phyloP scores from a whole-genome alignment of 2,797 vertebrate species.

The Diglossa cyanea region DNA sequence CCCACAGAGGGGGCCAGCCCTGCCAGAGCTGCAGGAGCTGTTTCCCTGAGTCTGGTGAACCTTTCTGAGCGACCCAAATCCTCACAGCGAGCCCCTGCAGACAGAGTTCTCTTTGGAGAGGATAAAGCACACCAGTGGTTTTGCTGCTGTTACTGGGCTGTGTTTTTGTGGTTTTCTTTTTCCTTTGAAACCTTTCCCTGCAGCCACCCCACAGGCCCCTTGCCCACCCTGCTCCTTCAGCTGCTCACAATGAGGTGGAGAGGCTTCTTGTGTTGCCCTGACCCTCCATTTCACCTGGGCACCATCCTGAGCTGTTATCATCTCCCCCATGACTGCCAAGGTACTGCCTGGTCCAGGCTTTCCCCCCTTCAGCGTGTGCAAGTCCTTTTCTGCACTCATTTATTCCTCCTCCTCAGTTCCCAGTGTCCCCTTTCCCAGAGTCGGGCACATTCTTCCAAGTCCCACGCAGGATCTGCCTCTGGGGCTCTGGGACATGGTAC shows the following conservation, averaged over 20 bases:
- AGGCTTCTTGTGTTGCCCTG: accelerated
- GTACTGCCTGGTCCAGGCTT: neutral
- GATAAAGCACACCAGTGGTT: constrained; percentile 63
- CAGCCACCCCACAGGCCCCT: neutral
- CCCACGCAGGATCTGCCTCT: neutral
- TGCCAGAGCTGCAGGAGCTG: neutral
- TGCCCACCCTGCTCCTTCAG: neutral
- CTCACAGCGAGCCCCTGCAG: constrained; percentile 51
- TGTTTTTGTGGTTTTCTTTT: neutral
- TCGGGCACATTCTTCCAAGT: neutral
- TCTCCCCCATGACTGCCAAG: neutral
- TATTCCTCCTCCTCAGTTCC: neutral
- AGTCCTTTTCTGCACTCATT: neutral
- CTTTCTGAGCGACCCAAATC: constrained; percentile 68
- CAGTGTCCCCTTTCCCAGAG: neutral
- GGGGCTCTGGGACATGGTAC: neutral
- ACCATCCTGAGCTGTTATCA: neutral
- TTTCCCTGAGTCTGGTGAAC: constrained; percentile 46
- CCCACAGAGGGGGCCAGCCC: neutral
- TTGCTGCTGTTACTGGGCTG: neutral
- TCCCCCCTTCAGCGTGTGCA: neutral
- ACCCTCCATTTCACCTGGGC: accelerated
- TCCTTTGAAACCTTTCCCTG: neutral
- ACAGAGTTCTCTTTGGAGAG: constrained; percentile 73
- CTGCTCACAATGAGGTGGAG: accelerated